Base-by-base conservation (phyloP, 2,888 invertebrate species). In the Congeria kusceri region DNA sequence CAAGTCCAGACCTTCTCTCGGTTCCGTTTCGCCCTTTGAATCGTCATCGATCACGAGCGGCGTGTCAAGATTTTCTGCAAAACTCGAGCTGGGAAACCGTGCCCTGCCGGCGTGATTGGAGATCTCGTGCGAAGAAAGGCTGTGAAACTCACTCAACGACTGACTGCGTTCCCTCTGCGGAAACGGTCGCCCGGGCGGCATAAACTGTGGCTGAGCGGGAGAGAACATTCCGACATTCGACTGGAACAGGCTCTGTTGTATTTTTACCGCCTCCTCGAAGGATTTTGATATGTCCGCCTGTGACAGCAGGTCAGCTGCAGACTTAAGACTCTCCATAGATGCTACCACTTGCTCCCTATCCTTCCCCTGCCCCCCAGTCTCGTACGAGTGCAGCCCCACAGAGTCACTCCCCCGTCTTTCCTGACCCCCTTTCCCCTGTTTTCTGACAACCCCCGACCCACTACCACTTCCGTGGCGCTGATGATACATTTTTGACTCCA, bases 21-120 rank as follows among this genome's bases (percentile, higher is more conserved):
- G 59, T 9, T 66, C 72, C 4, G 23, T 5, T 18, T 70, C 73
- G 0, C 47, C 39, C 49, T 77, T 77, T 0, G 27, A 28, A 25
- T 82, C 78, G 65, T 83, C 79, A 47, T 83, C 83, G 32, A 83
- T 83, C 11, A 80, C 69, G 3, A 83, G 57, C 0, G 83, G 79
- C 5, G 77, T 74, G 57, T 83, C 83, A 4, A 83, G 57, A 64
- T 79, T 83, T 47, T 83, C 83, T 0, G 63, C 83, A 47, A 77
- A 83, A 65, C 83, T 83, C 0, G 83, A 83, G 58, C 83, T 83
- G 13, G 83, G 83, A 32, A 79, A 83, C 4, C 83, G 66, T 11
- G 77, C 71, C 1, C 83, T 53, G 15, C 77, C 81, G 11, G 64
- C 27, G 9, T 47, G 65, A 18, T 72, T 28, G 0, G 61, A 39